Evolutionary conservation across 2,888 invertebrate genomes (phyloP).

Genomic region (Dryomyza anilis): DNA sequence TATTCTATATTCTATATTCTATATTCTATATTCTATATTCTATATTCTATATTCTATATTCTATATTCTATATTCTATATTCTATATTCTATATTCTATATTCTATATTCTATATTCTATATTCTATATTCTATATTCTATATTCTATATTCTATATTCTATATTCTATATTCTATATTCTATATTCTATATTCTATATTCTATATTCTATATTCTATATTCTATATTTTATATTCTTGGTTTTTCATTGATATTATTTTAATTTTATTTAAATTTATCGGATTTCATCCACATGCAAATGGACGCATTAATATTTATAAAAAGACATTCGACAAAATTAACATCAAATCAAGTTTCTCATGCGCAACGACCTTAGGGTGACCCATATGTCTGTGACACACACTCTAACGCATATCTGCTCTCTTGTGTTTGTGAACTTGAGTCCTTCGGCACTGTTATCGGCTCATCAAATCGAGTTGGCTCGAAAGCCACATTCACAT

Average conservation of each 20-base stretch:
- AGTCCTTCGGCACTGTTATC: not conserved
- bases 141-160: too few species aligned
- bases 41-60: too few species aligned
- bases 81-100: too few species aligned
- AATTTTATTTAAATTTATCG: not conserved
- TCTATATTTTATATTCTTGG: not conserved
- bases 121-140: too few species aligned
- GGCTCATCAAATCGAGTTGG: constrained; percentile 7
- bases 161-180: too few species aligned
- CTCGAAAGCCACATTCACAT: not conserved
- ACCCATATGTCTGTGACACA: constrained; percentile 9
- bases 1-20: too few species aligned
- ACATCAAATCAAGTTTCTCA: constrained; percentile 30
- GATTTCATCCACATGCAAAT: too few species aligned
- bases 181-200: too few species aligned
- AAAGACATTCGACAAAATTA: constrained; percentile 29
- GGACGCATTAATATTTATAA: constrained; percentile 22
- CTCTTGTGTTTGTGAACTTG: not conserved
- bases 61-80: too few species aligned
- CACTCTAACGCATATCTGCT: not conserved
- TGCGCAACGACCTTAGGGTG: constrained; percentile 29
- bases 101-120: too few species aligned
- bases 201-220: too few species aligned
- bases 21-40: too few species aligned
- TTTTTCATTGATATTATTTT: not conserved